Conservation (phyloP, 2,113 vertebrate genomes). For the Rattus rattus region DNA sequence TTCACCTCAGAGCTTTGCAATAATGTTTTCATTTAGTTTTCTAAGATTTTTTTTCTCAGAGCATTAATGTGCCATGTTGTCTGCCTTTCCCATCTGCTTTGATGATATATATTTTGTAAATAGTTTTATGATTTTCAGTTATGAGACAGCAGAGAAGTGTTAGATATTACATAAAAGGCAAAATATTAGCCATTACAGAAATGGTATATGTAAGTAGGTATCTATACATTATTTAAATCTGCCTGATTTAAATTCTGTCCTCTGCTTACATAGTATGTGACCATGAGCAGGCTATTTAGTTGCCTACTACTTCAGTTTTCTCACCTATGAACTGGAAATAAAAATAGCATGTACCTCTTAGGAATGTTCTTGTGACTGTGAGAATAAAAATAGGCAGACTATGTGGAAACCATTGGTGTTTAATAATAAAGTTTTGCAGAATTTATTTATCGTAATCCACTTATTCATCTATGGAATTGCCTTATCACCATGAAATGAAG, state of each 20-base stretch:
- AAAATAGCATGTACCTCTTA: neutral
- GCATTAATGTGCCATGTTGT: neutral
- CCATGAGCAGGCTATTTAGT: neutral
- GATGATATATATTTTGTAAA: neutral
- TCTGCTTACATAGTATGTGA: neutral
- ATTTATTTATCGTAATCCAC: neutral
- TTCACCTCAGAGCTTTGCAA: neutral
- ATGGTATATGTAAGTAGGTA: neutral
- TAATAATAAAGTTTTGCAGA: neutral
- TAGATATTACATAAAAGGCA: slow-evolving; percentile 17
- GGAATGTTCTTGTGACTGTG: neutral
- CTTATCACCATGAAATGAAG: neutral
- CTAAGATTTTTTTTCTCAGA: slow-evolving; percentile 29
- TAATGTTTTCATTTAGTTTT: neutral
- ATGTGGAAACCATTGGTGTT: neutral
- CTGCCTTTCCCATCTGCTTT: neutral
- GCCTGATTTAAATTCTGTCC: neutral
- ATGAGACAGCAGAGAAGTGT: slow-evolving; percentile 15
- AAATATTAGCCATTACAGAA: slow-evolving; percentile 21
- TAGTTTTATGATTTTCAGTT: slow-evolving; percentile 34
- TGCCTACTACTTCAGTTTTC: neutral
- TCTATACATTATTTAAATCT: neutral
- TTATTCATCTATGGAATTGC: neutral
- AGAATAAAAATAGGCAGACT: neutral
- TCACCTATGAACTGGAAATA: neutral